A percentile compares a stretch with the other conserved stretches of the same genome.
Conservation (phyloP, 30 jellyfish, hydroid and myxozoan species). For the Calvadosia cruxmelitensis region DNA sequence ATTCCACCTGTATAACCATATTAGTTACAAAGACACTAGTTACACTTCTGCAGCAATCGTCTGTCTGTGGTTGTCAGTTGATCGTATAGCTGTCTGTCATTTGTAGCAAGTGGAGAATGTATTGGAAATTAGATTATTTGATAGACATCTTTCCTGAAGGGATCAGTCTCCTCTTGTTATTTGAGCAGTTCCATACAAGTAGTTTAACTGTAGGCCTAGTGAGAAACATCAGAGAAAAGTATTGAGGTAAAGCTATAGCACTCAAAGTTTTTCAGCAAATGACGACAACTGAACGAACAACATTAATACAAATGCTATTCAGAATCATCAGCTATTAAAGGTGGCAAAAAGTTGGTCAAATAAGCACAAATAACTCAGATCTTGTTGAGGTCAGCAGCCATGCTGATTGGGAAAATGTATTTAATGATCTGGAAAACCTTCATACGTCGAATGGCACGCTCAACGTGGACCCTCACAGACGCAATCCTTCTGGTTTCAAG, state of each 20-base stretch:
- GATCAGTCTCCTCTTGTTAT: background rate
- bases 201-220: too few species aligned
- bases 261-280: background rate
- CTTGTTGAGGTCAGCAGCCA: slow-evolving; percentile 5
- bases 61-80: too few species aligned
- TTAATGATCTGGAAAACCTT: slow-evolving; percentile 16
- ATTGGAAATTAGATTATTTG: too few species aligned
- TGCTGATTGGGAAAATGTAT: slow-evolving; percentile 12
- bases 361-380: slow-evolving; percentile 19
- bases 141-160: too few species aligned
- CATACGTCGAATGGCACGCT: slow-evolving; percentile 34
- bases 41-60: too few species aligned
- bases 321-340: slow-evolving; percentile 4
- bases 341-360: slow-evolving; percentile 20
- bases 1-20: too few species aligned
- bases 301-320: background rate
- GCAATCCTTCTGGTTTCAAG: slow-evolving; percentile 43
- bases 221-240: too few species aligned
- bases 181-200: background rate
- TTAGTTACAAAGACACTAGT: too few species aligned
- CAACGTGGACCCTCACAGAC: slow-evolving; percentile 49
- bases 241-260: too few species aligned
- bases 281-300: background rate
- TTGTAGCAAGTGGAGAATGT: too few species aligned
- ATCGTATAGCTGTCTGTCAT: too few species aligned